A percentile compares a stretch with the other conserved stretches of the same genome.
Conservation (phyloP, 2,888 invertebrate species). For the Periphyllus acericola region DNA sequence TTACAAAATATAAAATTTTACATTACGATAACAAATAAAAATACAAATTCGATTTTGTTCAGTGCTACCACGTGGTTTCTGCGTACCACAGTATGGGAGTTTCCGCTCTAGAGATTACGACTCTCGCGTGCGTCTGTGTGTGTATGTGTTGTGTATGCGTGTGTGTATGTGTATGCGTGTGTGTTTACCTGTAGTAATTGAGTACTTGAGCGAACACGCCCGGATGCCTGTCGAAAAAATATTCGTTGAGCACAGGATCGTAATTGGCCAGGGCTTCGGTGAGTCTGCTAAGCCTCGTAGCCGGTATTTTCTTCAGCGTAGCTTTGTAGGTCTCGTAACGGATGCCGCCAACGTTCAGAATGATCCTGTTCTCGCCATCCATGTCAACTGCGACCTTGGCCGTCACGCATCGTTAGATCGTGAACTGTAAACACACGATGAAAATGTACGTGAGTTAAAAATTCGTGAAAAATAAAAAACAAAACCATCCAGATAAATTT, state of each 20-base stretch:
- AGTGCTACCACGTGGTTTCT: no score
- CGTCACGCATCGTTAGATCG: conserved; percentile 60
- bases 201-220: conserved; percentile 91
- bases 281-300: conserved; percentile 83
- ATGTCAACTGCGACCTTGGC: conserved; percentile 67
- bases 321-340: conserved; percentile 80
- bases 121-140: no score
- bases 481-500: no score
- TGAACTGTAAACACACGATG: conserved; percentile 21
- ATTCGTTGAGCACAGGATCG: conserved; percentile 88
- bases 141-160: no score
- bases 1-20: no score
- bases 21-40: no score
- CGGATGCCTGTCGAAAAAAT: conserved; percentile 87
- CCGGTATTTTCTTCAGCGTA: conserved; percentile 89
- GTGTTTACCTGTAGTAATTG: conserved; percentile 80
- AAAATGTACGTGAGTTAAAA: no score
- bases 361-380: conserved; percentile 93
- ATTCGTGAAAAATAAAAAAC: no score
- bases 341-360: conserved; percentile 93
- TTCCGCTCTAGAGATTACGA: background rate
- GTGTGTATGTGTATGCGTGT: no score
- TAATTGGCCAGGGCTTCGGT: conserved; percentile 89
- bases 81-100: no score
- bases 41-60: no score